Evolutionary conservation across 1,140 invertebrate species (phyloP).

Genomic region (Epicauta chinensis): DNA sequence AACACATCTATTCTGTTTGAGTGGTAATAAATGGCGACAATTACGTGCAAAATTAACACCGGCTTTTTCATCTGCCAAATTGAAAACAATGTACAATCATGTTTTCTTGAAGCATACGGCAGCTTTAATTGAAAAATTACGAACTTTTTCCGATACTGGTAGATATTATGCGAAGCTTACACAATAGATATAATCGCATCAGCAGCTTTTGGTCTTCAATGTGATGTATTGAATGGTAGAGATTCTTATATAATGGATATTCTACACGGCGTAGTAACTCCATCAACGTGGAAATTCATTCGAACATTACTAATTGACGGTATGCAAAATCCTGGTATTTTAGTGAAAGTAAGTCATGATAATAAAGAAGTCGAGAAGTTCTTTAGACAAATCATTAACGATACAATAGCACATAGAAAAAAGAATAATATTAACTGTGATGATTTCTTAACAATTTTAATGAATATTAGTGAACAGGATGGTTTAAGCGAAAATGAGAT

Average conservation of each 20-base stretch:
- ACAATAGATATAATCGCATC: conserved; percentile 5
- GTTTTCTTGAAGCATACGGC: too few species aligned
- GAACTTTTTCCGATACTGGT: too few species aligned
- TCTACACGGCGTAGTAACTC: too few species aligned
- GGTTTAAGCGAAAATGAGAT: conserved; percentile 39
- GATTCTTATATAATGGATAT: too few species aligned
- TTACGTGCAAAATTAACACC: conserved; percentile 43
- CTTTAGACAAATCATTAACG: conserved; percentile 42
- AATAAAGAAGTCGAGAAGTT: conserved; percentile 39
- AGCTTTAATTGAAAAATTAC: too few species aligned
- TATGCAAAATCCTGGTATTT: conserved; percentile 3
- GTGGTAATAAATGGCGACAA: conserved; percentile 44
- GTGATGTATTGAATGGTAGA: conserved; percentile 22
- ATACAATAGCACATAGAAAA: conserved; percentile 46
- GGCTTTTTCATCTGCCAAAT: conserved; percentile 46
- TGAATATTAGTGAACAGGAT: conserved; percentile 31
- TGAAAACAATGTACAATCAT: too few species aligned
- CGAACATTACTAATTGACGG: conserved; percentile 7
- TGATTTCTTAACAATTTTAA: conserved; percentile 52
- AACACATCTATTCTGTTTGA: conserved; percentile 43
- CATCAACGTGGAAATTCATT: too few species aligned
- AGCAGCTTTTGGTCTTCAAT: conserved; percentile 1
- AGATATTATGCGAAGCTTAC: conserved; percentile 32
- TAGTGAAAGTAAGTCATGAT: not conserved
- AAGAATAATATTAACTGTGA: conserved; percentile 40